Evolutionary conservation across 2,797 vertebrate species (phyloP).

Genomic region (Labeo calbasu): DNA sequence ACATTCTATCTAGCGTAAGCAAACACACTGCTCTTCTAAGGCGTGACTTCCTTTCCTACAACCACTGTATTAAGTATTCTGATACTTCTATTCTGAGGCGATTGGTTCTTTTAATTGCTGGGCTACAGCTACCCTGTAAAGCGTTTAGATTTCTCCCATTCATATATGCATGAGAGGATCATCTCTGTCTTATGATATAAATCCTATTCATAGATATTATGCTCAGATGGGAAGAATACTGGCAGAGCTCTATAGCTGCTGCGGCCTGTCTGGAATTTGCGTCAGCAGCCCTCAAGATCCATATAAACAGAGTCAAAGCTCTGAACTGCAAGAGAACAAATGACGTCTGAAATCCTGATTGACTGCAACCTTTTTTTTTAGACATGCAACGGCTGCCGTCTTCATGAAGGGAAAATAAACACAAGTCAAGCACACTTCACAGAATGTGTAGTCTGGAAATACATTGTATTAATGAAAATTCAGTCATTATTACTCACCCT

Average conservation of each 20-base stretch:
- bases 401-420: background rate
- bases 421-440: background rate
- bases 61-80: background rate
- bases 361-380: constrained; percentile 10
- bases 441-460: background rate
- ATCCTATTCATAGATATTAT: constrained; percentile 25
- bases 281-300: constrained; percentile 24
- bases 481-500: too few species aligned
- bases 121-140: background rate
- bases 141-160: background rate
- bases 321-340: constrained; percentile 19
- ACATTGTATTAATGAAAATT: background rate
- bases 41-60: background rate
- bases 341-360: constrained; percentile 27
- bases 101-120: background rate
- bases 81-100: background rate
- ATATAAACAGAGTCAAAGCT: constrained; percentile 31
- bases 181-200: constrained; percentile 1
- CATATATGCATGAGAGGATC: background rate
- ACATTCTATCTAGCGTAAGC: background rate
- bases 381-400: background rate
- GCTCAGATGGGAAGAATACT: constrained; percentile 22
- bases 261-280: constrained; percentile 6
- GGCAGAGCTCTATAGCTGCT: constrained; percentile 26
- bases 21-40: background rate